Base-by-base conservation (phyloP, 1,140 invertebrate species). In the Oppia nitens region DNA sequence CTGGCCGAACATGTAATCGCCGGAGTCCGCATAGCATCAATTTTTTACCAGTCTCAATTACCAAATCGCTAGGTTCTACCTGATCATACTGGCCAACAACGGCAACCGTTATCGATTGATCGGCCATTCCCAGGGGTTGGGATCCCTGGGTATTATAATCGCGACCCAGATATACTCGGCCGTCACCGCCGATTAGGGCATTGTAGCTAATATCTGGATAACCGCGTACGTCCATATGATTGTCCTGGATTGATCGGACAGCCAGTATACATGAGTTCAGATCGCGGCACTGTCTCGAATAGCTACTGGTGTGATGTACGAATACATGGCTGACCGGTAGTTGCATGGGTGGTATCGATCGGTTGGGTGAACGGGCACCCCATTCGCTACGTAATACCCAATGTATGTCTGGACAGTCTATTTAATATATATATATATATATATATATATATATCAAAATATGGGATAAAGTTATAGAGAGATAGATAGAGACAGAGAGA, bases 311-410 rank as follows among this genome's bases (percentile, higher is more conserved):
- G 53, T 72, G 70, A 59, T 72, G 70, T 27, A 72, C 68, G 58
- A 87, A 81, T 1, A 85, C 83, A 60, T 78, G 83, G 0, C 79
- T 77, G 1, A 84, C 79, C 2, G 85, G 83, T 20, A 24, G 23
- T 17, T 24, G 23, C 21, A 6, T 29, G 1, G 47, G 27, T n/a
- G n/a, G n/a, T n/a, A n/a, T n/a, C n/a, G n/a, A n/a, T n/a, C n/a
- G n/a, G n/a, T n/a, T n/a, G n/a, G n/a, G n/a, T n/a, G n/a, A n/a
- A 0, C 28, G 20, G 6, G 62, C 62, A 20, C 54, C 51, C 62
- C 62, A 63, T 32, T 27, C 47, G 9, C 20, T 25, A 3, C 60
- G 40, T 1, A 24, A 47, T n/a, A n/a, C n/a, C n/a, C n/a, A n/a
- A n/a, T n/a, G n/a, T n/a, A n/a, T n/a, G n/a, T n/a, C n/a, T n/a